Evolutionary conservation across 2,113 vertebrate genomes (phyloP), one percentile per base, ranked within the genome.

Genomic region (Lepisosteus oculatus): DNA sequence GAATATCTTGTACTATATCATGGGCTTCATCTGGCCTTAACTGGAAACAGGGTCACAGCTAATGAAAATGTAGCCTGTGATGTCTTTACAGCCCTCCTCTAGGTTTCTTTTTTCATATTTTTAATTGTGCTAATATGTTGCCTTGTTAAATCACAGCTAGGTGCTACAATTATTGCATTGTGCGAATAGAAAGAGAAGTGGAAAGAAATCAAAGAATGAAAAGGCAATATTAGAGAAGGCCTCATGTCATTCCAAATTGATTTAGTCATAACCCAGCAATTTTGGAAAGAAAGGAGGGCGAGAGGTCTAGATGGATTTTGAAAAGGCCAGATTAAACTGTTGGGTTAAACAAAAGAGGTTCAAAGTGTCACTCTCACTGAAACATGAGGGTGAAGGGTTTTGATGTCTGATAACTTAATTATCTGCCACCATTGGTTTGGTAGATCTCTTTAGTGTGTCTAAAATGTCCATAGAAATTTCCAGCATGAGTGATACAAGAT

Each of bases 261-360:
- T 43, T 71, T 72, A 8, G 15, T 42, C 56, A 61, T 8, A 45
- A 8, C 65, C n/a, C 73, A 74, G 55, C 59, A 47, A 65, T 15
- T 17, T 43, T 63, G 72, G 65, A 54, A 7, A 17, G 47, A 68
- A 70, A 13, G 65, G 70, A 29, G 14, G 75, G 72, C 67, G 74
- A 76, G 57, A 69, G 44, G 45, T 72, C 74, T 72, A 78, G 79
- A 74, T 79, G 65, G 63, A 66, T 63, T 78, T 70, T 67, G 54
- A 43, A 68, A 70, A 64, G 77, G 78, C 76, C 78, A 71, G 42
- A 70, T 67, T 76, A 67, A 80, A 76, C 74, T 76, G 62, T n/a
- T 9, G 15, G 44, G 55, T 61, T 72, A 72, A 72, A 45, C 42
- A 61, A 43, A 14, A 12, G 54, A 67, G 65, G 7, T 65, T 72